phyloP scores from a whole-genome alignment of 2,797 vertebrate genomes.

The Cichlasoma orientale region DNA sequence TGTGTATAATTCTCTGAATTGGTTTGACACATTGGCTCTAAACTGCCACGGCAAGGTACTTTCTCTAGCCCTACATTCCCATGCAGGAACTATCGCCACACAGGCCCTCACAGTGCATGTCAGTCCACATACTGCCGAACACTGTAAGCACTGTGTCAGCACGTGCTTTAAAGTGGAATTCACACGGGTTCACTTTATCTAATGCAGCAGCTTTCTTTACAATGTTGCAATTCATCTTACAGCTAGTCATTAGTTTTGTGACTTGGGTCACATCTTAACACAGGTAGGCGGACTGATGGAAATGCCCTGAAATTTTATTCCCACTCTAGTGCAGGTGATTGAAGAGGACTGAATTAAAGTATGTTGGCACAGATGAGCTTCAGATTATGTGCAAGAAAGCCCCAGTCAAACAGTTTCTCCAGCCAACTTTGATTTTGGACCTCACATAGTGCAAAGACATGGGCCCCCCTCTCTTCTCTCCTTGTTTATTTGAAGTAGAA shows the following conservation, averaged over 20 bases:
- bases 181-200: slow-evolving; percentile 37
- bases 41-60: slow-evolving; percentile 30
- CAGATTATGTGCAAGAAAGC: slow-evolving; percentile 14
- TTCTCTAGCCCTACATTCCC: not conserved
- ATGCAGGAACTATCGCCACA: slow-evolving; percentile 25
- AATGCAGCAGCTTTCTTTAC: slow-evolving; percentile 31
- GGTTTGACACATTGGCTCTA: slow-evolving; percentile 62
- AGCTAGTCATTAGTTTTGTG: slow-evolving; percentile 20
- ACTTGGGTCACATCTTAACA: slow-evolving; percentile 21
- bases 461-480: slow-evolving; percentile 35
- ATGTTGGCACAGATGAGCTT: slow-evolving; percentile 7
- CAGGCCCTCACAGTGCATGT: slow-evolving; percentile 39
- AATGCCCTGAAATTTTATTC: slow-evolving; percentile 9
- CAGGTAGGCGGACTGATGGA: not conserved
- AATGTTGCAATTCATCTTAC: slow-evolving; percentile 30
- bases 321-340: slow-evolving; percentile 10
- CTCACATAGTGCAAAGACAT: slow-evolving; percentile 36
- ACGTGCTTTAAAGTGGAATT: slow-evolving; percentile 49
- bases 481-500: slow-evolving; percentile 79
- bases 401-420: slow-evolving; percentile 9
- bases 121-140: slow-evolving; percentile 60
- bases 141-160: slow-evolving; percentile 63
- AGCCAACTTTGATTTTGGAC: slow-evolving; percentile 40
- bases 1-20: slow-evolving; percentile 56
- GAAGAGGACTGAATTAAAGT: not conserved